Conservation (phyloP, 2,888 invertebrate genomes). For the Drosophila fulvimacula region DNA sequence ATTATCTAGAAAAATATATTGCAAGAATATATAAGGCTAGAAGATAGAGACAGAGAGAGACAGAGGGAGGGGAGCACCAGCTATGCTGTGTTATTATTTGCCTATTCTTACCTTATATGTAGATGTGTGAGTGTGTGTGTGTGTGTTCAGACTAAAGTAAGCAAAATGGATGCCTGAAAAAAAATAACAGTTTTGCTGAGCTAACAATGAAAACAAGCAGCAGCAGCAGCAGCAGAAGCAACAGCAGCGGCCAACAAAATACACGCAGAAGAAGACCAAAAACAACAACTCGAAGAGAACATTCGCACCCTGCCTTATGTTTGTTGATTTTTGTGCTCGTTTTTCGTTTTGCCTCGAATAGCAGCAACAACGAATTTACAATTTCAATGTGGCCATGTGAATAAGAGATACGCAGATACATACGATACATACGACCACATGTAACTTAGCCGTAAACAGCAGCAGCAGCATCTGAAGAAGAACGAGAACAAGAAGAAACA, state of each 20-base stretch:
- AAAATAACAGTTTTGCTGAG: slow-evolving; percentile 74
- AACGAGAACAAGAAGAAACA: slow-evolving; percentile 23
- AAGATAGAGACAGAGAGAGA: not conserved
- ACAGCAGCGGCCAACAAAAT: slow-evolving; percentile 1
- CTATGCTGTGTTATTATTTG: slow-evolving; percentile 63
- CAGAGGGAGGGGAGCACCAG: slow-evolving; percentile 13
- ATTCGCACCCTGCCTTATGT: slow-evolving; percentile 74
- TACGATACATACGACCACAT: slow-evolving; percentile 13
- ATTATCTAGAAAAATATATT: slow-evolving; percentile 45
- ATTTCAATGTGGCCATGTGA: slow-evolving; percentile 69
- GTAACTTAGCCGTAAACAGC: slow-evolving; percentile 26
- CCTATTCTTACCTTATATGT: slow-evolving; percentile 37
- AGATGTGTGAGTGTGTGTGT: slow-evolving; percentile 9
- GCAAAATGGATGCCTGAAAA: slow-evolving; percentile 71
- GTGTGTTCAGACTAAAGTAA: slow-evolving; percentile 53
- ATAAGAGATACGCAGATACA: slow-evolving; percentile 49
- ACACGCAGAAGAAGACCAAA: slow-evolving; percentile 1
- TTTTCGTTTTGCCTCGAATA: slow-evolving; percentile 50
- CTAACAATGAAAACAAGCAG: slow-evolving; percentile 71
- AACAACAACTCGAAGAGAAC: slow-evolving; percentile 46
- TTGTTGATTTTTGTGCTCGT: slow-evolving; percentile 74
- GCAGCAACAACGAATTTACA: slow-evolving; percentile 71
- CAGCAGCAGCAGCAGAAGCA: slow-evolving; percentile 11
- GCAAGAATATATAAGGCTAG: not conserved
- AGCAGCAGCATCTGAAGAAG: slow-evolving; percentile 1